A percentile compares a stretch with the other conserved stretches of the same genome.
Evolutionary conservation across 2,797 vertebrate genomes (phyloP).

Genomic region (Rachycentron canadum): DNA sequence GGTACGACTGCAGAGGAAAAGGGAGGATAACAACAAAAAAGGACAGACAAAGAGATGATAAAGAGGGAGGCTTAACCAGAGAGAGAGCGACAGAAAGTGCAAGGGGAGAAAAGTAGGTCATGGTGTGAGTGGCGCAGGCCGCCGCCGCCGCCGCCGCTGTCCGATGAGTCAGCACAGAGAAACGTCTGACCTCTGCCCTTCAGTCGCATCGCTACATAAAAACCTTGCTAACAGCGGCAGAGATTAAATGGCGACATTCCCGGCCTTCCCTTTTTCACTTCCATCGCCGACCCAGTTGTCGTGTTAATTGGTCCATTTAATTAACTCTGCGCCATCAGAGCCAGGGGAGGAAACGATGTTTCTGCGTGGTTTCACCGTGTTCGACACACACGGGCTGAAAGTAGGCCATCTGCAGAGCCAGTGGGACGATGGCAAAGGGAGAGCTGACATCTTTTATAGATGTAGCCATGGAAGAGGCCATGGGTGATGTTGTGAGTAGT

Average conservation of each 20-base stretch:
- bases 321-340: conserved; percentile 33
- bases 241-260: conserved; percentile 2
- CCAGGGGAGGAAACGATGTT: conserved; percentile 39
- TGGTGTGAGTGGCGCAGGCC: conserved; percentile 40
- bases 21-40: not conserved
- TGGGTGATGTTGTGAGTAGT: not conserved
- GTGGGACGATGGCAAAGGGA: conserved; percentile 28
- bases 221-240: not conserved
- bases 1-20: not conserved
- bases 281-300: conserved; percentile 35
- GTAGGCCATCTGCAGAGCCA: conserved; percentile 53
- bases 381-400: conserved; percentile 52
- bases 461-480: conserved; percentile 20
- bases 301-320: conserved; percentile 66
- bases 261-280: not conserved
- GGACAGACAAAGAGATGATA: not conserved
- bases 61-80: not conserved
- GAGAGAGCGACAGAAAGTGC: not conserved
- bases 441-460: conserved; percentile 48
- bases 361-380: conserved; percentile 18
- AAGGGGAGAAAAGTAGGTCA: conserved; percentile 62
- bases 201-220: not conserved
- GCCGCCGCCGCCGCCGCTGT: not conserved
- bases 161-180: conserved; percentile 44
- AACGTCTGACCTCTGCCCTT: conserved; percentile 15